Evolutionary conservation across 2,113 vertebrate species (phyloP).

Genomic region (Jacana jacana): DNA sequence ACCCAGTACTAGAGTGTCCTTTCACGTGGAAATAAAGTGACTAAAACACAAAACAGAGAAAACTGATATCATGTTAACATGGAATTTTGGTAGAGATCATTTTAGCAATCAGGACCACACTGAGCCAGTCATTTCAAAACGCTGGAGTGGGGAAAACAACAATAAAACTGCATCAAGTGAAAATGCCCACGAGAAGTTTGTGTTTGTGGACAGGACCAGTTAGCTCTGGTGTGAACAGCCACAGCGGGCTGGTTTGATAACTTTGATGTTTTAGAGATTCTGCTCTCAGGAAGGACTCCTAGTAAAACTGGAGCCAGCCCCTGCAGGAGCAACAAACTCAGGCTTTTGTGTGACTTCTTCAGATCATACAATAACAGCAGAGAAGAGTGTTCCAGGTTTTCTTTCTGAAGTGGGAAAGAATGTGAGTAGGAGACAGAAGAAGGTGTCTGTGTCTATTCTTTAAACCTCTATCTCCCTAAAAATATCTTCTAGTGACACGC

Average conservation of each 20-base stretch:
- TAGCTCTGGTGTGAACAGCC: rapidly evolving
- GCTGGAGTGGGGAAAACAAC: neutral
- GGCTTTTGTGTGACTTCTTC: neutral
- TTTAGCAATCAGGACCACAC: rapidly evolving
- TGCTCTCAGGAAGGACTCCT: neutral
- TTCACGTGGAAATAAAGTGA: neutral
- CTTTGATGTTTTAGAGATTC: rapidly evolving
- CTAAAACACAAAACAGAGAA: neutral
- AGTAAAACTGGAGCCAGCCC: neutral
- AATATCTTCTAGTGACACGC: neutral
- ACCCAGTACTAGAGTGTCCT: neutral
- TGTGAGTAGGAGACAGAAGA: neutral
- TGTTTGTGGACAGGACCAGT: neutral
- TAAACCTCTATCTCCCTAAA: neutral
- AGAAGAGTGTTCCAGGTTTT: neutral
- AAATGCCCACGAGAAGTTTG: neutral
- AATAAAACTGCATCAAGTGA: neutral
- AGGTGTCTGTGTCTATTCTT: neutral
- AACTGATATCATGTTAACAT: neutral
- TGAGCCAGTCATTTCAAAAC: neutral
- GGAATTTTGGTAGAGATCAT: neutral
- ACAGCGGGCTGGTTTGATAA: neutral
- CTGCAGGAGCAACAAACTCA: neutral
- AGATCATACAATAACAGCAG: neutral
- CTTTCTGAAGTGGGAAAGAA: neutral